Conservation (phyloP, 2,113 vertebrate genomes). For the Acanthochromis polyacanthus region DNA sequence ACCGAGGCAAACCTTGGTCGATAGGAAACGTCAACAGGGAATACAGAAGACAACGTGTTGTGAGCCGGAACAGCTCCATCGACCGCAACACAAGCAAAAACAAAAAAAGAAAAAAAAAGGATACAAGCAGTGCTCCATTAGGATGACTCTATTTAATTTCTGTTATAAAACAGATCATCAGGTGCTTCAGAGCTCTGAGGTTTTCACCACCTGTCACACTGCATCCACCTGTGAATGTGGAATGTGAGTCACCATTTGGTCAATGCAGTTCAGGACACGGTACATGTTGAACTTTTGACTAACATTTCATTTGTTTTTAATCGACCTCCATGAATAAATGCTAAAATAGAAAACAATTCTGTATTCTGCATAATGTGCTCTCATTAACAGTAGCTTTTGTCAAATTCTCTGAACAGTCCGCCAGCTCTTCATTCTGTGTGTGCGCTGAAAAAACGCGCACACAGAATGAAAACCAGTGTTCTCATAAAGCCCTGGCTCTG, state of each 20-base stretch:
- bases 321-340: not conserved
- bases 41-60: constrained; percentile 15
- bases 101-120: not conserved
- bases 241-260: not conserved
- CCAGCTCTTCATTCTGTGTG: no score
- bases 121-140: not conserved
- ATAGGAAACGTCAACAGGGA: constrained; percentile 20
- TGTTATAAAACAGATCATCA: constrained; percentile 13
- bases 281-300: not conserved
- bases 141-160: not conserved
- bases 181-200: not conserved
- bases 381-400: not conserved
- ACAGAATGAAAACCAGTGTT: no score
- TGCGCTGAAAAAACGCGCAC: no score
- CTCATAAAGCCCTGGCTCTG: no score
- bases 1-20: constrained; percentile 6
- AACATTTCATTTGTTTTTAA: not conserved
- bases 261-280: not conserved
- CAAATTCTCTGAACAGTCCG: no score
- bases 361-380: not conserved
- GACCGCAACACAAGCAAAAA: not conserved
- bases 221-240: not conserved
- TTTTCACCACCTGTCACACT: constrained; percentile 14
- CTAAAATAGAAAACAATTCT: not conserved
- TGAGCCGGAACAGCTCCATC: constrained; percentile 22